These are phyloP conservation scores for Choreutis nemorana DNA, from an alignment of 2,888 invertebrate genomes.

Conservation along the genomic window DNA sequence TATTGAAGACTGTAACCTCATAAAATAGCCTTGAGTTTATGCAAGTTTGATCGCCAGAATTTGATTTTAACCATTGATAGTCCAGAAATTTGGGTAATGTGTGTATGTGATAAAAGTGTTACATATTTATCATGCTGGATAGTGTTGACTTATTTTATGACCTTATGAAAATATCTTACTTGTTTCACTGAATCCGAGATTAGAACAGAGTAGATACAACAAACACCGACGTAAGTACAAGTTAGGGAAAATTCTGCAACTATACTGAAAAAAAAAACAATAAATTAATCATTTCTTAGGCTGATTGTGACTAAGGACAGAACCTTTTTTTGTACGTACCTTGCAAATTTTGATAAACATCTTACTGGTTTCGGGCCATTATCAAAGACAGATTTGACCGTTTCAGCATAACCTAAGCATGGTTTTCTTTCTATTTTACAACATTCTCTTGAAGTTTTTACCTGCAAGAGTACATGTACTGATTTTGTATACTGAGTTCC, in stretches of 20 bases:
- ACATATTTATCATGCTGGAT: too few relatives aligned
- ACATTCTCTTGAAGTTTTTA: constrained; percentile 47
- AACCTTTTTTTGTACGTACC: constrained; percentile 33
- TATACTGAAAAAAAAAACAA: constrained; percentile 30
- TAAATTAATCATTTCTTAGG: constrained; percentile 1
- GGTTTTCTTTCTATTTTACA: constrained; percentile 56
- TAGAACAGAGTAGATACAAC: constrained; percentile 80
- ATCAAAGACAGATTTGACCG: constrained; percentile 66
- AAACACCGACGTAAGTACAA: constrained; percentile 74
- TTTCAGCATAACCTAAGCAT: constrained; percentile 68
- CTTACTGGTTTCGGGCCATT: constrained; percentile 63
- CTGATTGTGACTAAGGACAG: constrained; percentile 1
- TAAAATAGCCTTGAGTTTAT: neutral
- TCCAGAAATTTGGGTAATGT: too few relatives aligned
- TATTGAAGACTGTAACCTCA: neutral
- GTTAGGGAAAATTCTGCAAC: constrained; percentile 71
- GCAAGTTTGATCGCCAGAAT: too few relatives aligned
- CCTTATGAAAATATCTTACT: constrained; percentile 53
- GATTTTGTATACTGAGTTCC: neutral
- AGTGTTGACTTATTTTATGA: too few relatives aligned
- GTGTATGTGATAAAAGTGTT: too few relatives aligned
- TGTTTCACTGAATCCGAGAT: constrained; percentile 73
- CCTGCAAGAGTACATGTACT: constrained; percentile 22
- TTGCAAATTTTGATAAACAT: constrained; percentile 51
- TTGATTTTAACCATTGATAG: too few relatives aligned